Conservation (phyloP, 2,113 vertebrate genomes). For the Oplegnathus fasciatus region DNA sequence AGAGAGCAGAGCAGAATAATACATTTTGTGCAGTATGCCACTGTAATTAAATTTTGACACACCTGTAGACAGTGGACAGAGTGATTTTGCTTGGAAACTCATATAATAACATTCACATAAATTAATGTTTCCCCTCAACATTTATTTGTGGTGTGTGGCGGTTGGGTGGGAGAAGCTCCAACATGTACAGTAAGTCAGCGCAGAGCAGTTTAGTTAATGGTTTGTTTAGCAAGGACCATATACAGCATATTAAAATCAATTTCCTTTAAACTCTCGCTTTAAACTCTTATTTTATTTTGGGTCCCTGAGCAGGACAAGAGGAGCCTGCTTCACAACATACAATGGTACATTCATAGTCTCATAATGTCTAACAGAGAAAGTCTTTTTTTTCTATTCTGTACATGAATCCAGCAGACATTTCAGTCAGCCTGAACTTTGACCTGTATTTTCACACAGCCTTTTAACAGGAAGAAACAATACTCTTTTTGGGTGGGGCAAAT, state of each 20-base stretch:
- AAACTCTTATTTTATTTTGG: not conserved
- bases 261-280: not conserved
- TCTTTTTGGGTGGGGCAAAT: not conserved
- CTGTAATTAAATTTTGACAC: not conserved
- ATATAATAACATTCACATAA: not conserved
- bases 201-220: not conserved
- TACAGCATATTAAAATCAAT: not conserved
- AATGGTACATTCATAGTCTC: not conserved
- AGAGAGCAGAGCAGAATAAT: too few relatives aligned
- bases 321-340: not conserved
- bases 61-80: not conserved
- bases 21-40: not conserved
- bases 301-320: not conserved
- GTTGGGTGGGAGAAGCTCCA: not conserved
- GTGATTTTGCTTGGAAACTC: not conserved
- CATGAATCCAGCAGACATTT: not conserved
- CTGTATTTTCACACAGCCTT: not conserved
- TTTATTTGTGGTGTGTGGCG: not conserved
- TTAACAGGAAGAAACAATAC: not conserved
- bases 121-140: not conserved
- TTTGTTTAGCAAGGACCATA: not conserved
- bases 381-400: not conserved
- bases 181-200: not conserved
- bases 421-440: constrained; percentile 3
- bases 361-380: not conserved